These are phyloP conservation scores for Pantherophis guttatus DNA, from an alignment of 2,113 vertebrate genomes.

Conservation along the genomic window DNA sequence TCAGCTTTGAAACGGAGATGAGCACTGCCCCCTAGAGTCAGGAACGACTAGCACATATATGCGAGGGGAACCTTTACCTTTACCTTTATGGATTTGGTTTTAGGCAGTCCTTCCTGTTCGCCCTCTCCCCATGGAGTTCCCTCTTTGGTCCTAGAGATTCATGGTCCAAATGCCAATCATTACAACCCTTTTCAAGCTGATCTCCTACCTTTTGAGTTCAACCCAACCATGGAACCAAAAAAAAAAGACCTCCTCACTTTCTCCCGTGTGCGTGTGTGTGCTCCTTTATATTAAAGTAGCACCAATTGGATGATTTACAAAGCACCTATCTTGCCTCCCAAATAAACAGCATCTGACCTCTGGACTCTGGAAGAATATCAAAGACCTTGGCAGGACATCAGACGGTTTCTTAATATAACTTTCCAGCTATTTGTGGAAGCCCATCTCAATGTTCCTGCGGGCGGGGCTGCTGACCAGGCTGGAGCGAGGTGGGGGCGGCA, in stretches of 20 bases:
- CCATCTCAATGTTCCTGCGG: conserved; percentile 44
- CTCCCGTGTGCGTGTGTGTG: not conserved
- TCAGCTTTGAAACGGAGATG: too few relatives aligned
- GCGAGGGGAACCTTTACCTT: too few relatives aligned
- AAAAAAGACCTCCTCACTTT: not conserved
- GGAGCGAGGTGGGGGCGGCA: conserved; percentile 50
- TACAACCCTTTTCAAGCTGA: not conserved
- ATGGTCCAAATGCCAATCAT: not conserved
- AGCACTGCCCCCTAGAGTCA: too few relatives aligned
- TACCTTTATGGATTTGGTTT: not conserved
- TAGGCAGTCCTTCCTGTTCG: not conserved
- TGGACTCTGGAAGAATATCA: conserved; percentile 40
- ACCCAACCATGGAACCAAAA: not conserved
- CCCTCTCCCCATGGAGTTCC: not conserved
- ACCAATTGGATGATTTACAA: conserved; percentile 22
- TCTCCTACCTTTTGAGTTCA: not conserved
- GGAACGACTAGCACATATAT: too few relatives aligned
- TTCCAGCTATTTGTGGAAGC: conserved; percentile 53
- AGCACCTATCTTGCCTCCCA: conserved; percentile 42
- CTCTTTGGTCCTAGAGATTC: not conserved
- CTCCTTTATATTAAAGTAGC: not conserved
- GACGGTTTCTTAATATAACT: conserved; percentile 57
- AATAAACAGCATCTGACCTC: conserved; percentile 56
- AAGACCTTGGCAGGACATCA: conserved; percentile 65
- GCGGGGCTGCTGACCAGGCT: not conserved